Conservation (phyloP, 2,113 vertebrate species). For the Seriola dumerili region DNA sequence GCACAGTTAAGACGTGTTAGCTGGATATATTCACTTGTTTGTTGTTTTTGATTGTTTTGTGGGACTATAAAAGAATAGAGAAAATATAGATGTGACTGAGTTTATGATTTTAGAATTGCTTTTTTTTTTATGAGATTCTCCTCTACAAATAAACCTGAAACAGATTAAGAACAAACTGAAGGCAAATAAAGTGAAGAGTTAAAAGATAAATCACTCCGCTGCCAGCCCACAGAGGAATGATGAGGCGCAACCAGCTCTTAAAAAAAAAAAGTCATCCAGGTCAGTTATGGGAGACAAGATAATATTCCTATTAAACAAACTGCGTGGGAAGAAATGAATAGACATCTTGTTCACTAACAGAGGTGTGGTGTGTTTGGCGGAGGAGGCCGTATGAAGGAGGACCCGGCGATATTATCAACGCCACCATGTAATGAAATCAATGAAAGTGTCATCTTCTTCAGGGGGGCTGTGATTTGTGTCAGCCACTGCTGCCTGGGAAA, state of each 20-base stretch:
- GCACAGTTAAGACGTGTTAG: neutral
- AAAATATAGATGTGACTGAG: neutral
- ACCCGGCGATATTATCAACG: slow-evolving; percentile 67
- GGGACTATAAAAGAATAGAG: neutral
- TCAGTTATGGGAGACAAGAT: slow-evolving; percentile 1
- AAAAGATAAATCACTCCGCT: neutral
- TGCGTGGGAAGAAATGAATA: slow-evolving; percentile 22
- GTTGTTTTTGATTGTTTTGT: neutral
- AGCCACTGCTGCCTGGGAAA: slow-evolving; percentile 26
- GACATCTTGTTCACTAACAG: slow-evolving; percentile 26
- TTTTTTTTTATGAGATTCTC: too few relatives aligned
- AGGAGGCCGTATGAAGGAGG: slow-evolving; percentile 48
- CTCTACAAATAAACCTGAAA: neutral
- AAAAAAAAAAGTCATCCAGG: slow-evolving; percentile 2
- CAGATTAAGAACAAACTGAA: neutral
- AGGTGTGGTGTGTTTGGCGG: slow-evolving; percentile 14
- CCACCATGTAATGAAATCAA: slow-evolving; percentile 72
- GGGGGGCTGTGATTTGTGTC: slow-evolving; percentile 71
- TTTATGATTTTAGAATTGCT: too few relatives aligned
- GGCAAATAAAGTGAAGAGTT: neutral
- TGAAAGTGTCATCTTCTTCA: slow-evolving; percentile 62
- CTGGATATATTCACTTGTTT: neutral
- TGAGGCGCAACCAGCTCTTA: slow-evolving; percentile 4
- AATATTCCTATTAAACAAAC: slow-evolving; percentile 50
- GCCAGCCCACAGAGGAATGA: neutral